These are phyloP conservation scores for Onthophagus taurus DNA, from an alignment of 1,140 invertebrate genomes.

Conservation along the genomic window DNA sequence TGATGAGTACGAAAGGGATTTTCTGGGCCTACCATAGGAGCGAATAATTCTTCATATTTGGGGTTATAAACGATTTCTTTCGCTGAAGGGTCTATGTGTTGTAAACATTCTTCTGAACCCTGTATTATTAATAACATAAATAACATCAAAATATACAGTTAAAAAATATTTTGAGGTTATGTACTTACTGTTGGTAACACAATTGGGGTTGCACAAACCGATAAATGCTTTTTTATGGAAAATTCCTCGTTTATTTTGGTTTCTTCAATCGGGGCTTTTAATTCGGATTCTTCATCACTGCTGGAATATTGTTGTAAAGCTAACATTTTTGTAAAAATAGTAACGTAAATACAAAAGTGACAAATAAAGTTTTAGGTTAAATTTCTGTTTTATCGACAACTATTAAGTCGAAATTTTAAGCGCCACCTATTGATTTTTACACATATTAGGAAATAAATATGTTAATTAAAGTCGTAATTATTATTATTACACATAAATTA, in stretches of 20 bases:
- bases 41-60: constrained; percentile 91
- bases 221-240: constrained; percentile 46
- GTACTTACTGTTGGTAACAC: constrained; percentile 63
- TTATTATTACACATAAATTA: no score
- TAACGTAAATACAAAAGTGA: no score
- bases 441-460: no score
- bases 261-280: constrained; percentile 35
- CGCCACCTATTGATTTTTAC: no score
- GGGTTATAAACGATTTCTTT: constrained; percentile 85
- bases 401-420: no score
- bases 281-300: constrained; percentile 28
- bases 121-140: constrained; percentile 25
- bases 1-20: constrained; percentile 89
- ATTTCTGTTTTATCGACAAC: no score
- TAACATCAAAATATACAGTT: background rate
- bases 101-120: constrained; percentile 46
- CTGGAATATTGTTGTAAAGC: constrained; percentile 55
- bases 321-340: constrained; percentile 40
- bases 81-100: constrained; percentile 59
- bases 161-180: background rate
- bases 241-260: constrained; percentile 13
- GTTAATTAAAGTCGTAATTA: no score
- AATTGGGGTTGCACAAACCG: constrained; percentile 68
- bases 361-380: no score
- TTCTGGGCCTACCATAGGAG: constrained; percentile 81